Base-by-base conservation (phyloP, 2,113 vertebrate genomes). In the Penelope pileata region DNA sequence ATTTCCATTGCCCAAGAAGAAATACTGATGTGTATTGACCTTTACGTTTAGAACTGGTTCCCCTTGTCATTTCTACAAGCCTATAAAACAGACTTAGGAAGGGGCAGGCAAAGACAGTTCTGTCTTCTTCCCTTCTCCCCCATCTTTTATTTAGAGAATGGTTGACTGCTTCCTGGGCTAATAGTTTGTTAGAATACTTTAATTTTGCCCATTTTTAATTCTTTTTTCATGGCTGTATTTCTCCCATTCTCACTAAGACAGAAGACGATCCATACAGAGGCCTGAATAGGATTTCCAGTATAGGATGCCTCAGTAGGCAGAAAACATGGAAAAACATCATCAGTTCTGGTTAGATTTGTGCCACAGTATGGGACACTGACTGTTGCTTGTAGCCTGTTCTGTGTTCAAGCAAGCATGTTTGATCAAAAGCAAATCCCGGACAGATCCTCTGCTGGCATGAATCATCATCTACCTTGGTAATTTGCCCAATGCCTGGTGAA, bases 401-500 rank as follows among this genome's bases (percentile, higher is more conserved):
- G 17, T 36, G 42, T 21, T 88, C 34, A 88, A 72, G 32, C 15
- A 84, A 74, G 16, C 0, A 0, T 19, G 24, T 60, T 45, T 3
- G 2, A 54, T 4, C 40, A 10, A 62, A 77, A 70, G 40, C 27
- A 45, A 32, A 36, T 7, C 29, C 30, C 42, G 22, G 54, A 53
- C 12, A 72, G 14, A 34, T 58, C 7, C 50, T 36, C 24, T 43
- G 16, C 62, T 63, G 51, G 7, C 19, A 51, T 40, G 86, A 74
- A 68, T 6, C 14, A 60, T 24, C 2, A 1, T 16, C 13, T 73
- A 72, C 68, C 34, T 76, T 48, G 36, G 30, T 84, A 77, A 69
- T 22, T 10, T 79, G 38, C 24, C n/a, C n/a, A 36, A 18, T 53
- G 47, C 11, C 0, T 0, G 50, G 36, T 2, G 1, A 19, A 66